phyloP scores from a whole-genome alignment of 53 echinoderm and acorn worm genomes.

The Holothuria leucospilota region DNA sequence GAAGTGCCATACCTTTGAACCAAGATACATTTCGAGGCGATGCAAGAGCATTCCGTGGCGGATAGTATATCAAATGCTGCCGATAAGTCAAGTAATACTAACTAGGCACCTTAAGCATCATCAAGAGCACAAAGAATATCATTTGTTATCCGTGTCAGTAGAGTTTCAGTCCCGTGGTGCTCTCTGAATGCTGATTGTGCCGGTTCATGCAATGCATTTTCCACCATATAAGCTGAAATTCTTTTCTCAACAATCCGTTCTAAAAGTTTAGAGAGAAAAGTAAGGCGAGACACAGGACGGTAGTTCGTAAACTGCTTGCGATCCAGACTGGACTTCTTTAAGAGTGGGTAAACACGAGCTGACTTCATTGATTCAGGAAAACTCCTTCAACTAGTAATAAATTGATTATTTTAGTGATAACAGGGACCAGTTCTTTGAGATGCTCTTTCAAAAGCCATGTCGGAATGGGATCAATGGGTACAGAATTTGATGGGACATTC shows the following conservation, averaged over 20 bases:
- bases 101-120: not conserved
- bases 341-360: too few species aligned
- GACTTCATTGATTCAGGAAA: not conserved
- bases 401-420: too few species aligned
- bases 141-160: not conserved
- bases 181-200: too few species aligned
- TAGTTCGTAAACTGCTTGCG: not conserved
- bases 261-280: too few species aligned
- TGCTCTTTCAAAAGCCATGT: too few species aligned
- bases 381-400: too few species aligned
- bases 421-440: too few species aligned
- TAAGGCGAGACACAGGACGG: too few species aligned
- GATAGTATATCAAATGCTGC: not conserved
- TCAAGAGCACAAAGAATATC: too few species aligned
- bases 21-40: not conserved
- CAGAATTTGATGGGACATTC: not conserved
- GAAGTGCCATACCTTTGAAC: not conserved
- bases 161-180: conserved; percentile 15
- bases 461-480: not conserved
- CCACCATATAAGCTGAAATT: not conserved
- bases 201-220: not conserved
- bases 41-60: not conserved
- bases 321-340: conserved; percentile 3
- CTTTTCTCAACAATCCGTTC: not conserved
- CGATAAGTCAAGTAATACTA: too few species aligned